Base-by-base conservation (phyloP, 2,113 vertebrate species). In the Cephalopholis sonnerati region DNA sequence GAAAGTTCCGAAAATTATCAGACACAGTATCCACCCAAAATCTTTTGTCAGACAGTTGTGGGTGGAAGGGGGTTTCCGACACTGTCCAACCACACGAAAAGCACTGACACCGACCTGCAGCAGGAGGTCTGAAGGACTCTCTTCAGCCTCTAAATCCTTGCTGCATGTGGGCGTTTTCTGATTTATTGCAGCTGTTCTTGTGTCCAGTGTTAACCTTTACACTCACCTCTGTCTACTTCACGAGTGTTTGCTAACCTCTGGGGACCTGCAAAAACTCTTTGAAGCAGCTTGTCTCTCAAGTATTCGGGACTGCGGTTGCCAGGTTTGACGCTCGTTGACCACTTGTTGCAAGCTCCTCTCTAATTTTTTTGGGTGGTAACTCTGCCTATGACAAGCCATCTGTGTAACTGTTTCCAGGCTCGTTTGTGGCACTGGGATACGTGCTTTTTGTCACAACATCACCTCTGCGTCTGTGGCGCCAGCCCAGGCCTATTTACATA, bases 401-500 rank as follows among this genome's bases (percentile, higher is more conserved):
- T 61, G 46, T 83, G 67, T 66, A 54, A 18, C 62, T 39, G 53
- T 75, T 16, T 39, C 25, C 74, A 29, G 36, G 50, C 51, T 32
- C 20, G 25, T 61, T 70, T 72, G 79, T 36, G 22, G 39, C 44
- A 10, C 29, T 18, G 18, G 29, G 6, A 53, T 65, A 65, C 4
- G 15, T 59, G 80, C 74, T 76, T 55, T 62, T 63, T 74, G 75
- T 84, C 51, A 82, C 77, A 77, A 59, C 80, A 71, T 32, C 67
- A 61, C 17, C 61, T 25, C 76, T 83, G 67, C 25, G 2, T 64
- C 68, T 41, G 20, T 77, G 86, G 84, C 64, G 24, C 77, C 78
- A 55, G 82, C 22, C 63, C 79, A 81, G 68, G 27, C 24, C 39
- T 79, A 54, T 86, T 86, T 82, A 74, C 87, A 79, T 84, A 85